Conservation (phyloP, 2,113 vertebrate species). For the Chaetodon trifascialis region DNA sequence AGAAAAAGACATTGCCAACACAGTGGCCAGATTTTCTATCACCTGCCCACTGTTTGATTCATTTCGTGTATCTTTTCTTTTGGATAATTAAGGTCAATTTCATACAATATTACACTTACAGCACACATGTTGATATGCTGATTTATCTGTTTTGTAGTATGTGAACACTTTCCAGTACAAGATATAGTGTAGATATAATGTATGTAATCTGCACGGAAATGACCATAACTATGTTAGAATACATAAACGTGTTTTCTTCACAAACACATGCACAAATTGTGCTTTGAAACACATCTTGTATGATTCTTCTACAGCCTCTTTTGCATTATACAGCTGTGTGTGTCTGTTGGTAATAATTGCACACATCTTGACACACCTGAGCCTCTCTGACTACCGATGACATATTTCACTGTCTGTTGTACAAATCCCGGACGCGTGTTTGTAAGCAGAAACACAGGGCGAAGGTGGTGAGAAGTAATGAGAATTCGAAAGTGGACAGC, state of each 20-base stretch:
- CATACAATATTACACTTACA: neutral
- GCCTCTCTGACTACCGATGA: slow-evolving; percentile 3
- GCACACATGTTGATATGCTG: neutral
- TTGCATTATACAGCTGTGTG: slow-evolving; percentile 5
- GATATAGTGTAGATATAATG: neutral
- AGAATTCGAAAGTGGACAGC: slow-evolving; percentile 50
- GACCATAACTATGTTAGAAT: neutral
- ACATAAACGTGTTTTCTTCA: neutral
- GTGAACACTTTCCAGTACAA: neutral
- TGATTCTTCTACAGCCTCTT: neutral
- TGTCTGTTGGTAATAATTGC: slow-evolving; percentile 38
- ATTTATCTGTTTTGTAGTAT: neutral
- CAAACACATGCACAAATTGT: neutral
- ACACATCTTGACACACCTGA: slow-evolving; percentile 44
- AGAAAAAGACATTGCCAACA: neutral
- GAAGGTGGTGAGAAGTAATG: slow-evolving; percentile 31
- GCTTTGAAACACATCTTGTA: neutral
- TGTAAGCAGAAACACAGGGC: slow-evolving; percentile 23
- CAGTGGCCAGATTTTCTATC: too few species aligned
- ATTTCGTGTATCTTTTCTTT: neutral
- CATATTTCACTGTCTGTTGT: slow-evolving; percentile 38
- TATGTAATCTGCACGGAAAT: neutral
- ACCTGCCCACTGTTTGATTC: neutral
- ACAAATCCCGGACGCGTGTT: slow-evolving; percentile 46
- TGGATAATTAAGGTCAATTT: neutral